Percentiles rank a stretch among this genome's conserved stretches.
Conservation (phyloP, 2,113 vertebrate genomes). For the Edolisoma coerulescens region DNA sequence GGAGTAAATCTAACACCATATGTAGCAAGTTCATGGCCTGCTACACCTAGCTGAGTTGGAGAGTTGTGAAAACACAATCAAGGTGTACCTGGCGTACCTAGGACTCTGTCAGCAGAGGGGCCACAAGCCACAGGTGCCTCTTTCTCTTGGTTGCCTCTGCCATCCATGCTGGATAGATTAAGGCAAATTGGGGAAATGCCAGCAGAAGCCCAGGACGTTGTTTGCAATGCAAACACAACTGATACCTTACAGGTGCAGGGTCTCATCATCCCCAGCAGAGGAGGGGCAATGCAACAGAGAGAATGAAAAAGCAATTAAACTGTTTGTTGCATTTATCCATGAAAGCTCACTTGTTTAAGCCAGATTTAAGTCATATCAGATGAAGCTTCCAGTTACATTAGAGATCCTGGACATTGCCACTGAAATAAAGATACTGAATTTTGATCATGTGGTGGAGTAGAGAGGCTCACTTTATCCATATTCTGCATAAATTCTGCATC, state of each 20-base stretch:
- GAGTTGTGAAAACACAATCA: neutral
- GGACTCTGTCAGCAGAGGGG: neutral
- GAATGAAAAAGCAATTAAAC: neutral
- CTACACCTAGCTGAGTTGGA: neutral
- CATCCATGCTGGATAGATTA: neutral
- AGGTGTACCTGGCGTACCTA: neutral
- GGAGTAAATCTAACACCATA: neutral
- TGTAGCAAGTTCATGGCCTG: neutral
- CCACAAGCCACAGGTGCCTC: neutral
- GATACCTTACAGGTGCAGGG: neutral
- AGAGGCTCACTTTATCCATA: neutral
- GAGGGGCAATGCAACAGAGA: neutral
- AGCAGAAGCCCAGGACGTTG: neutral
- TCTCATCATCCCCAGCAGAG: neutral
- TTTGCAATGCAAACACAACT: neutral
- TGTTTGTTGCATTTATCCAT: neutral
- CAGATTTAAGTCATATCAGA: neutral
- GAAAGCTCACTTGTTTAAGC: neutral
- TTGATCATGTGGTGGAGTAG: neutral
- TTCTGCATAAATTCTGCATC: neutral
- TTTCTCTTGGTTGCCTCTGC: neutral
- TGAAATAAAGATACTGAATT: neutral
- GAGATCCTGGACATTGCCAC: fast-evolving
- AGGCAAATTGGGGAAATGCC: neutral
- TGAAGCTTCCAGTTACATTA: neutral